Percentiles rank a stretch among this genome's conserved stretches.
phyloP scores from a whole-genome alignment of 2,113 vertebrate genomes.

The Barnardius zonarius region DNA sequence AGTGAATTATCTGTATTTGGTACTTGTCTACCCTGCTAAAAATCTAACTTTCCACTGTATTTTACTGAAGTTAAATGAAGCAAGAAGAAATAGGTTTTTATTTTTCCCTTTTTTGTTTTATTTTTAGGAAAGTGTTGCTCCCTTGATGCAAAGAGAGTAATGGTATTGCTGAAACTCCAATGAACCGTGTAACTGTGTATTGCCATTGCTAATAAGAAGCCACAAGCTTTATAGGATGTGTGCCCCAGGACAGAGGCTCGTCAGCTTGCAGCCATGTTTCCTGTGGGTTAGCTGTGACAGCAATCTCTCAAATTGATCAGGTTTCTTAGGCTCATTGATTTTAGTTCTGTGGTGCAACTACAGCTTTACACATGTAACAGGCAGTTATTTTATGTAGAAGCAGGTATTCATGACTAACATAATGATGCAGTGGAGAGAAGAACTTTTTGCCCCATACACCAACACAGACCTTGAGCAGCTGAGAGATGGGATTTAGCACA shows the following conservation, averaged over 20 bases:
- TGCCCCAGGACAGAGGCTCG: not conserved
- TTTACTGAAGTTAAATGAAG: not conserved
- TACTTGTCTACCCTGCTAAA: not conserved
- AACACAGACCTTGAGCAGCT: not conserved
- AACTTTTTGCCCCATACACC: not conserved
- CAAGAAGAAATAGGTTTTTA: not conserved
- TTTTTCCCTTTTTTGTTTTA: not conserved
- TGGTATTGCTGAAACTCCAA: not conserved
- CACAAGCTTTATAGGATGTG: not conserved
- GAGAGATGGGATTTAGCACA: not conserved
- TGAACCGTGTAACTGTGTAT: accelerated
- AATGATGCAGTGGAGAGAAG: not conserved
- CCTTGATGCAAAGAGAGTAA: not conserved
- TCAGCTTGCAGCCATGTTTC: not conserved
- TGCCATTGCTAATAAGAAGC: not conserved
- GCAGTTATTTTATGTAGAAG: not conserved
- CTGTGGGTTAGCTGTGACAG: not conserved
- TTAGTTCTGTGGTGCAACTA: not conserved
- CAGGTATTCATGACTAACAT: not conserved
- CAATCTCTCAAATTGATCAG: not conserved
- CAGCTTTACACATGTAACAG: not conserved
- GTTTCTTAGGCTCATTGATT: not conserved
- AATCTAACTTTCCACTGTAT: not conserved
- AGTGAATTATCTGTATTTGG: not conserved
- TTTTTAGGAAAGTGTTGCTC: not conserved